phyloP scores from a whole-genome alignment of 2,113 vertebrate genomes.

The Psettodes erumei region DNA sequence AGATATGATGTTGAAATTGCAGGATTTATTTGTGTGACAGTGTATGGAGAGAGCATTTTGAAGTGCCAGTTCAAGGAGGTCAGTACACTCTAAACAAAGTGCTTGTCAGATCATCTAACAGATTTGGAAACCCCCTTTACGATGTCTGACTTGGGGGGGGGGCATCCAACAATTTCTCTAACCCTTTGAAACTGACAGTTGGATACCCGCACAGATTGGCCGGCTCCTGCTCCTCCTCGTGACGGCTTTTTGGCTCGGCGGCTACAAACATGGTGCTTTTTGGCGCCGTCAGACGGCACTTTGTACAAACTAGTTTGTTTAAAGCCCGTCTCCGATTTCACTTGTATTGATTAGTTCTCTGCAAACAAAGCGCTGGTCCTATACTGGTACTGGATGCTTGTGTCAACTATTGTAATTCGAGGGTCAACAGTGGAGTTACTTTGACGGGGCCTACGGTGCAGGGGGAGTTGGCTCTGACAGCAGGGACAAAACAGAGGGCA shows the following conservation, averaged over 20 bases:
- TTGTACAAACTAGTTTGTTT: neutral
- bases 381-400: neutral
- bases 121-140: too few relatives aligned
- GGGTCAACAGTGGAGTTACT: neutral
- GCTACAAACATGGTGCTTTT: neutral
- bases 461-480: neutral
- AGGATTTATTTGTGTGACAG: neutral
- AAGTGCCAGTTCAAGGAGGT: too few relatives aligned
- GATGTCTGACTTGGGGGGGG: too few relatives aligned
- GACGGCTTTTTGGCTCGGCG: neutral
- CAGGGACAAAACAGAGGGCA: neutral
- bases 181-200: neutral
- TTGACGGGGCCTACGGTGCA: neutral
- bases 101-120: too few relatives aligned
- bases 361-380: neutral
- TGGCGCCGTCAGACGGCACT: neutral
- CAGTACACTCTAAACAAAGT: too few relatives aligned
- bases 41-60: neutral
- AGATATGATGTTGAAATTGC: neutral
- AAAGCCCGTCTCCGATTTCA: neutral
- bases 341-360: neutral
- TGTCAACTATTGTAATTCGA: neutral
- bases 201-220: neutral
- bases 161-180: neutral
- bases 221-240: neutral